These are phyloP conservation scores for Paralichthys olivaceus DNA, from an alignment of 2,113 vertebrate species.

Conservation along the genomic window DNA sequence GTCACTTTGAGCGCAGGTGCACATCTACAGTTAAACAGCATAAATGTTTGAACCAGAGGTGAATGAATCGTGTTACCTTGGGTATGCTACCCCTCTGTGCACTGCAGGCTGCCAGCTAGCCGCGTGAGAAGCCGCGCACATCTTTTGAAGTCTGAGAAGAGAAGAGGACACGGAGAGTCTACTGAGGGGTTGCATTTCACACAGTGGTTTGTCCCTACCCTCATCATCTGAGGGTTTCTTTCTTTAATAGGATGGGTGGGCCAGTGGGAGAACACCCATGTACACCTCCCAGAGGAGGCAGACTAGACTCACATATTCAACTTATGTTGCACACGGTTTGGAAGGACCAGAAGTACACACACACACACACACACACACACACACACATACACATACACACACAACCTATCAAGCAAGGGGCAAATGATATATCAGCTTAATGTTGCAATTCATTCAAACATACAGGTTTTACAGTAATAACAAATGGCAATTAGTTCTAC, in stretches of 20 bases:
- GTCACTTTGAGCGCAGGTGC: background rate
- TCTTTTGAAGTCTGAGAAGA: constrained; percentile 90
- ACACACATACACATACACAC: too few relatives aligned
- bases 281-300: too few relatives aligned
- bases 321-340: too few relatives aligned
- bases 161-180: constrained; percentile 26
- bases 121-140: constrained; percentile 94
- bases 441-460: too few relatives aligned
- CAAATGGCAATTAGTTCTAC: too few relatives aligned
- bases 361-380: too few relatives aligned
- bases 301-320: too few relatives aligned
- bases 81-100: constrained; percentile 87
- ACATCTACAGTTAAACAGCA: background rate
- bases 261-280: background rate
- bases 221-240: background rate
- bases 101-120: constrained; percentile 91
- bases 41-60: background rate
- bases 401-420: too few relatives aligned
- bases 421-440: too few relatives aligned
- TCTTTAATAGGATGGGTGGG: background rate
- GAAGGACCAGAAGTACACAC: too few relatives aligned
- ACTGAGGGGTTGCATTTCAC: constrained; percentile 21
- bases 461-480: too few relatives aligned
- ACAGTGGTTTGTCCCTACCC: background rate
- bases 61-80: constrained; percentile 47